These are phyloP conservation scores for Rhabdornis inornatus DNA, from an alignment of 2,113 vertebrate species.

Conservation along the genomic window DNA sequence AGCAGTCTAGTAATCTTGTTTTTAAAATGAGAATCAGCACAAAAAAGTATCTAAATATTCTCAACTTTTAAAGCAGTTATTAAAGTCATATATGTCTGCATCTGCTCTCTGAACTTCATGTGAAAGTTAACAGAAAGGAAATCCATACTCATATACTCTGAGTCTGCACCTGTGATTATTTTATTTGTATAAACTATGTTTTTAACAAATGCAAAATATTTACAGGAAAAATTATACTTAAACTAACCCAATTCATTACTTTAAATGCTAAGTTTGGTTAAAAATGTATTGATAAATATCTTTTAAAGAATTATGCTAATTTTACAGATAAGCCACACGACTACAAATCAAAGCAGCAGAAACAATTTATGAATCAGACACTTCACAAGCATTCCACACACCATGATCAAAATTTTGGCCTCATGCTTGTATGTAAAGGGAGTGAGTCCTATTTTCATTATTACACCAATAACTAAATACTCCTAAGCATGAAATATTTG, in stretches of 20 bases:
- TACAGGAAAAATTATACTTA: slow-evolving; percentile 52
- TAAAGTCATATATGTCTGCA: slow-evolving; percentile 1
- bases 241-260: slow-evolving; percentile 43
- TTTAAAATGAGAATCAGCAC: neutral
- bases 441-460: neutral
- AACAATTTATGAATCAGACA: neutral
- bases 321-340: neutral
- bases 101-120: neutral
- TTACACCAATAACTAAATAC: neutral
- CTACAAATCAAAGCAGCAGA: slow-evolving; percentile 32
- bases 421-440: neutral
- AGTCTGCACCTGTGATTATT: neutral
- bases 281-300: slow-evolving; percentile 37
- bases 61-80: slow-evolving; percentile 11
- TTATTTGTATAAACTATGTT: slow-evolving; percentile 44
- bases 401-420: neutral
- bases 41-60: neutral
- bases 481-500: neutral
- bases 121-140: neutral
- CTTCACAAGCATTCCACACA: neutral
- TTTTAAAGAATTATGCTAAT: slow-evolving; percentile 41
- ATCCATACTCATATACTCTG: neutral
- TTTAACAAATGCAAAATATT: slow-evolving; percentile 58
- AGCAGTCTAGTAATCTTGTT: neutral
- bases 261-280: slow-evolving; percentile 51